Evolutionary conservation across 2,797 vertebrate species (phyloP).

Genomic region (Poeciliopsis gracilis): DNA sequence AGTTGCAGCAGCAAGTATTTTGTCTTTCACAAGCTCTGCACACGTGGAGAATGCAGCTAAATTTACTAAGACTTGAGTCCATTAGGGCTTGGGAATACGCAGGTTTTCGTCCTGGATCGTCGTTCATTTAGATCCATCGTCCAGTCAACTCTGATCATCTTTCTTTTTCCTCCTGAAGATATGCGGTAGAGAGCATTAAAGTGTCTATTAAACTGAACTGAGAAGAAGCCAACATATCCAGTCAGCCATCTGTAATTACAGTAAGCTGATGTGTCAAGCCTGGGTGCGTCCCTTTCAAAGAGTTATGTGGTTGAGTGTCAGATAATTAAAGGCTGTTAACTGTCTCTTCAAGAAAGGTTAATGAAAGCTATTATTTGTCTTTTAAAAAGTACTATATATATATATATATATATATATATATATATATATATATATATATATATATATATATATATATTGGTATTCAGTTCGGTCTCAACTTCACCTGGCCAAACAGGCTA

Average conservation of each 20-base stretch:
- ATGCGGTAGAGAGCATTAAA: slow-evolving; percentile 22
- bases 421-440: too few species aligned
- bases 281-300: slow-evolving; percentile 54
- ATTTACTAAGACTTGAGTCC: background rate
- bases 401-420: too few species aligned
- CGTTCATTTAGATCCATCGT: background rate
- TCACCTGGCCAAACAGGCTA: too few species aligned
- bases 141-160: background rate
- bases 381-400: background rate
- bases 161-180: background rate
- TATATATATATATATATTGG: too few species aligned
- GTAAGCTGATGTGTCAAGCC: slow-evolving; percentile 40
- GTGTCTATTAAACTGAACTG: slow-evolving; percentile 55
- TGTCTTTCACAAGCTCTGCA: background rate
- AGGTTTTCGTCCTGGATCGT: background rate
- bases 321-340: slow-evolving; percentile 53
- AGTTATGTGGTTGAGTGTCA: slow-evolving; percentile 47
- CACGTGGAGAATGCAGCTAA: background rate
- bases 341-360: slow-evolving; percentile 15
- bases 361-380: slow-evolving; percentile 21
- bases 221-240: slow-evolving; percentile 43
- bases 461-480: background rate
- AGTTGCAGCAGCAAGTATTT: background rate
- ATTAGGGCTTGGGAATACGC: background rate
- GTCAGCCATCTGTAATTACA: slow-evolving; percentile 65